Conservation (phyloP, 1,140 invertebrate genomes). For the Spodoptera litura region DNA sequence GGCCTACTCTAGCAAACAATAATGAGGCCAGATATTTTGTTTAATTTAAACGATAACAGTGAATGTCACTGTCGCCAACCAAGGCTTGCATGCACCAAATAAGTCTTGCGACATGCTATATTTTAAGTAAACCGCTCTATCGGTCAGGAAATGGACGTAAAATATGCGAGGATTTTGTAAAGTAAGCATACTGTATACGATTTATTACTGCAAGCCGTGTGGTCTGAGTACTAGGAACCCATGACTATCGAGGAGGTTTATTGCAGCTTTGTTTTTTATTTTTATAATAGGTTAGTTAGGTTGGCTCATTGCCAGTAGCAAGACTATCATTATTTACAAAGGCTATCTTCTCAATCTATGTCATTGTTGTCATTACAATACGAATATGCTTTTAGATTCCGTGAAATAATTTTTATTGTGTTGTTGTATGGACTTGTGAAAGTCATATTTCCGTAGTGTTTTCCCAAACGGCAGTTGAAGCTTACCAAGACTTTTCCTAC, state of each 20-base stretch:
- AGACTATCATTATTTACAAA: too few species aligned
- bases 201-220: conserved; percentile 17
- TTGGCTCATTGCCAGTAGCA: conserved; percentile 10
- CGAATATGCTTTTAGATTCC: neutral
- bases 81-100: conserved; percentile 32
- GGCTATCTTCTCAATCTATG: neutral
- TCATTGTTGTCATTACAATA: neutral
- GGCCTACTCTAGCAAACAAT: neutral
- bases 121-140: conserved; percentile 21
- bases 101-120: conserved; percentile 26
- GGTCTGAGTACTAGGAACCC: conserved; percentile 23
- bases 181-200: neutral
- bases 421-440: too few species aligned
- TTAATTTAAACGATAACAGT: conserved; percentile 30
- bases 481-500: too few species aligned
- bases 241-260: conserved; percentile 15
- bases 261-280: neutral
- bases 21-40: conserved; percentile 32
- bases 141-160: conserved; percentile 25
- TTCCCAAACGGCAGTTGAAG: too few species aligned
- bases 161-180: conserved; percentile 29
- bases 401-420: too few species aligned
- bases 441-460: too few species aligned
- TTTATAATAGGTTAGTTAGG: too few species aligned
- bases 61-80: conserved; percentile 32